These are phyloP conservation scores for Drosophila mimica DNA, from an alignment of 2,888 invertebrate species.

Conservation along the genomic window DNA sequence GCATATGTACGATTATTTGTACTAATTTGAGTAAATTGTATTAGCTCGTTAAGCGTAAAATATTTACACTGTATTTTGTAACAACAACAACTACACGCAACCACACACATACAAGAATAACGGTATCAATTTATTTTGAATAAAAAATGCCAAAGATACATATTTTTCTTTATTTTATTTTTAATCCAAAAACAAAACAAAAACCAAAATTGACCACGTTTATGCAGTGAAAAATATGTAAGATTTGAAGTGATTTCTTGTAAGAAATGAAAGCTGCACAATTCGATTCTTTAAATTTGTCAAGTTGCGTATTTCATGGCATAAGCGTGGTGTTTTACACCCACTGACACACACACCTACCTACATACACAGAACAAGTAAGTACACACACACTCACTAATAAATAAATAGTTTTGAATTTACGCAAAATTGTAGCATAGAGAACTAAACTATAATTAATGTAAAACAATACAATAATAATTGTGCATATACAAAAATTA, in stretches of 20 bases:
- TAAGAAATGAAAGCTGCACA: slow-evolving; percentile 2
- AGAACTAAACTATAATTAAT: slow-evolving; percentile 42
- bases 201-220: background rate
- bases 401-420: slow-evolving; percentile 44
- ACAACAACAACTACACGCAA: slow-evolving; percentile 37
- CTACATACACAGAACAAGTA: slow-evolving; percentile 15
- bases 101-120: slow-evolving; percentile 48
- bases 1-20: slow-evolving; percentile 58
- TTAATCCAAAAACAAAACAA: background rate
- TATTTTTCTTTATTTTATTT: slow-evolving; percentile 13
- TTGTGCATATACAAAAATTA: slow-evolving; percentile 39
- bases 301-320: slow-evolving; percentile 1
- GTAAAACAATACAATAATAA: slow-evolving; percentile 31
- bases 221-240: background rate
- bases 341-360: background rate
- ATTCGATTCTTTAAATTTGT: too few relatives aligned
- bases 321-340: slow-evolving; percentile 1
- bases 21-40: slow-evolving; percentile 66
- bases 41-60: slow-evolving; percentile 63
- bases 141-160: slow-evolving; percentile 81
- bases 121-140: slow-evolving; percentile 78
- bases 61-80: slow-evolving; percentile 68
- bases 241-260: background rate
- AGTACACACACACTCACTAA: slow-evolving; percentile 31
- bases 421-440: slow-evolving; percentile 46